Percentiles rank a stretch among this genome's conserved stretches.
Evolutionary conservation across 2,888 invertebrate species (phyloP).

Genomic region (Clusia tigrina): DNA sequence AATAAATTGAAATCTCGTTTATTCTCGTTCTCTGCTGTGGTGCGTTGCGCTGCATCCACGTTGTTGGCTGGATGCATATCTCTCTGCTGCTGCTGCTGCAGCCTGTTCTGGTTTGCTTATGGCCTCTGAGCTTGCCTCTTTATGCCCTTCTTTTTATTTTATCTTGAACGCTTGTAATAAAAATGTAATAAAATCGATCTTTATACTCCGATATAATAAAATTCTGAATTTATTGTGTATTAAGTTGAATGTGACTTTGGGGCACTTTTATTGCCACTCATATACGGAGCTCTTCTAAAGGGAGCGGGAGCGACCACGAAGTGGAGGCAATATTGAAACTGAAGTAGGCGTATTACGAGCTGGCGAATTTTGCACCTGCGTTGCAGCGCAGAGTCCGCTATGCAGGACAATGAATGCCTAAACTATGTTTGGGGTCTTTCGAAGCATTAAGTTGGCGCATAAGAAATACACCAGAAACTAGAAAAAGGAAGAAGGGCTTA

Average conservation of each 20-base stretch:
- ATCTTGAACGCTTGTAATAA: slow-evolving; percentile 37
- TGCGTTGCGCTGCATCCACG: not conserved
- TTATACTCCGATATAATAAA: slow-evolving; percentile 35
- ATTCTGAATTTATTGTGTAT: slow-evolving; percentile 29
- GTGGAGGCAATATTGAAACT: not conserved
- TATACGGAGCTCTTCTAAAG: too few relatives aligned
- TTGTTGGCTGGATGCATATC: too few relatives aligned
- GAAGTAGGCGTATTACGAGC: too few relatives aligned
- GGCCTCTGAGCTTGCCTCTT: not conserved
- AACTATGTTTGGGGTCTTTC: too few relatives aligned
- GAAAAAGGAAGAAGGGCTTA: too few relatives aligned
- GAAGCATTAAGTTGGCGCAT: too few relatives aligned
- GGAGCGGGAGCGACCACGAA: not conserved
- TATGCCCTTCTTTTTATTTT: slow-evolving; percentile 17
- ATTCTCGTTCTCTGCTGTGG: not conserved
- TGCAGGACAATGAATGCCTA: too few relatives aligned
- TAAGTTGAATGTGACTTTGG: slow-evolving; percentile 16
- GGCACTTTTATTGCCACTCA: slow-evolving; percentile 2
- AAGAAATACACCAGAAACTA: too few relatives aligned
- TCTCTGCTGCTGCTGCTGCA: slow-evolving; percentile 12
- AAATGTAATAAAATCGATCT: slow-evolving; percentile 43
- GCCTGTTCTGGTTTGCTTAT: not conserved
- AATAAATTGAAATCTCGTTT: slow-evolving; percentile 22
- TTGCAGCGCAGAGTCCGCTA: too few relatives aligned
- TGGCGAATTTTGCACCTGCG: too few relatives aligned